phyloP scores from a whole-genome alignment of 2,797 vertebrate genomes.

The Schizopygopsis pylzovi region DNA sequence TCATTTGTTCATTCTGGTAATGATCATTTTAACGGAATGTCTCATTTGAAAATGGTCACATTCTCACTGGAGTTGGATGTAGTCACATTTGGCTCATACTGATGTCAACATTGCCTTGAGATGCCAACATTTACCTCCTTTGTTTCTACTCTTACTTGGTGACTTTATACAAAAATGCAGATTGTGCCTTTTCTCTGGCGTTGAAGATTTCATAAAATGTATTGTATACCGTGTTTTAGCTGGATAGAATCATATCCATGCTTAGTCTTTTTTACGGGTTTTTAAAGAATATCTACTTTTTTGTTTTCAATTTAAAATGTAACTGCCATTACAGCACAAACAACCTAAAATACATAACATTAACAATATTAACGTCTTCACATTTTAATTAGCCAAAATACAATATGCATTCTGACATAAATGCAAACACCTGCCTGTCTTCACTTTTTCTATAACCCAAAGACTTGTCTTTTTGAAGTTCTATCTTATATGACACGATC shows the following conservation, averaged over 20 bases:
- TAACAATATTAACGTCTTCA: slow-evolving; percentile 2
- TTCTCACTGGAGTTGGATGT: background rate
- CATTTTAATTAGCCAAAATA: background rate
- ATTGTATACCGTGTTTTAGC: background rate
- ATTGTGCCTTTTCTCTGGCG: slow-evolving; percentile 31
- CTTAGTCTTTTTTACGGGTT: background rate
- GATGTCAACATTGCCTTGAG: slow-evolving; percentile 29
- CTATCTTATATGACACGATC: background rate
- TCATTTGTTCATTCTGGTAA: background rate
- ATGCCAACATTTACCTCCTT: slow-evolving; percentile 43
- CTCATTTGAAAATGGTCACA: background rate
- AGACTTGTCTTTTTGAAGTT: slow-evolving; percentile 16
- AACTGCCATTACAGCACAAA: background rate
- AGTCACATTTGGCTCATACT: background rate
- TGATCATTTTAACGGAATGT: background rate
- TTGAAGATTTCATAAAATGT: slow-evolving; percentile 14
- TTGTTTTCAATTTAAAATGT: background rate
- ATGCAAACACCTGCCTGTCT: background rate
- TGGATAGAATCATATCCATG: background rate
- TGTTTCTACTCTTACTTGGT: slow-evolving; percentile 15
- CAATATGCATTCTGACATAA: background rate
- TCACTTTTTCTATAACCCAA: slow-evolving; percentile 15
- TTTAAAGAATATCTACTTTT: background rate
- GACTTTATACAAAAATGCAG: slow-evolving; percentile 26
- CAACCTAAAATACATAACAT: background rate